Percentiles rank a stretch among this genome's conserved stretches.
phyloP scores from a whole-genome alignment of 2,797 vertebrate genomes.

The Bothrops alternatus region DNA sequence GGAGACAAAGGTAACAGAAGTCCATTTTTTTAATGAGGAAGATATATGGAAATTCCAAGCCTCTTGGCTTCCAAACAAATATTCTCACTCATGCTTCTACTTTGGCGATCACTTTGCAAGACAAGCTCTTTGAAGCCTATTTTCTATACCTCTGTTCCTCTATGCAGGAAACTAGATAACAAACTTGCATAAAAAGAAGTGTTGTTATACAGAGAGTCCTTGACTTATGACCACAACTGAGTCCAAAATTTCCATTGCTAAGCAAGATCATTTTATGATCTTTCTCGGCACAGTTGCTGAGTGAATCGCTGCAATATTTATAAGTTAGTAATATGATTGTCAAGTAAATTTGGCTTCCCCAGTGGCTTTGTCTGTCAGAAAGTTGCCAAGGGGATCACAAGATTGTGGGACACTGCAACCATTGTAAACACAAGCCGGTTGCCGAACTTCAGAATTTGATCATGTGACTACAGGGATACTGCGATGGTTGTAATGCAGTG shows the following conservation, averaged over 20 bases:
- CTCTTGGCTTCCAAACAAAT: neutral
- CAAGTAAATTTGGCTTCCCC: neutral
- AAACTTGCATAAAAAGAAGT: neutral
- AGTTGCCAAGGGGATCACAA: neutral
- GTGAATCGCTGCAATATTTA: neutral
- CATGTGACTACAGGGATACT: neutral
- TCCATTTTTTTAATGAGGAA: neutral
- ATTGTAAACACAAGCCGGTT: neutral
- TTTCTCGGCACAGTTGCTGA: neutral
- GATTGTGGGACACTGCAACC: neutral
- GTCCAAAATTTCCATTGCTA: neutral
- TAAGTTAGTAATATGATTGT: neutral
- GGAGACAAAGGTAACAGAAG: conserved; percentile 21
- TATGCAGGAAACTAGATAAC: neutral
- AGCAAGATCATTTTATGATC: neutral
- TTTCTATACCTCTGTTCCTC: neutral
- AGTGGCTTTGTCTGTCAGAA: neutral
- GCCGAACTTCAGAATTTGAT: neutral
- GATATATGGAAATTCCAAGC: neutral
- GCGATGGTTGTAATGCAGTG: neutral
- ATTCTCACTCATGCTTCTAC: neutral
- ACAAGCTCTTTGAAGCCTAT: neutral
- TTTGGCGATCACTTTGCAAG: neutral
- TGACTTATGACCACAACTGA: neutral
- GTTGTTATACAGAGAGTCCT: neutral